Base-by-base conservation (phyloP, 1,140 invertebrate genomes). In the Drosophila sproati region DNA sequence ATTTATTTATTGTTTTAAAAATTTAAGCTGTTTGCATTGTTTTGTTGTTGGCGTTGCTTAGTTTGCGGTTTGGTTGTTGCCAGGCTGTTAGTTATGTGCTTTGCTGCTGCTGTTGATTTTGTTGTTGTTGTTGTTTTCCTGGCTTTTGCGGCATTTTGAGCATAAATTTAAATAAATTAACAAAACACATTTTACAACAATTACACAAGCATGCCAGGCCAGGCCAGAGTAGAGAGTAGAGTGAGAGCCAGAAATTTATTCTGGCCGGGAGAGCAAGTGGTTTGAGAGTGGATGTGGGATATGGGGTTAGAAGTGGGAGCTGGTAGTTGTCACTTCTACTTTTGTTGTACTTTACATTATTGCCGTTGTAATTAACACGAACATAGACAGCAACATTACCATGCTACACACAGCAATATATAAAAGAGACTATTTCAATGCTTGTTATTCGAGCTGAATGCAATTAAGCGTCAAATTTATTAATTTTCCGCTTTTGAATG, bases 131-230 rank as follows among this genome's bases (percentile, higher is more conserved):
- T 34, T 66, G 68, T 20, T 20, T 20, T 20, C 43, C 52, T 68
- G 55, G 56, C 39, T 67, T 54, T 60, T 62, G 57, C 64, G 41
- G 59, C 72, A 43, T 70, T 20, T 76, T 50, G 47, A 69, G 69
- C 80, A 82, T 78, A 78, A 83, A 88, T 82, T 87, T 78, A 78
- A 88, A 89, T 88, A 82, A 89, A 88, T 89, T 89, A 78, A 81
- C 85, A 83, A 85, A 83, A 79, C 74, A 80, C 66, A 80, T 77
- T 77, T 77, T 62, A 74, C 75, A 77, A 74, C 82, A 86, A 87
- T 87, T 78, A 86, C 67, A 63, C 67, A 52, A 43, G 12, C 55
- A 64, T 57, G 62, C 67, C 51, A 43, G 35, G 62, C 67, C 51
- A 43, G 35, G 20, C 20, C 20, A 20, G 20, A 20, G 20, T 39